A percentile compares a stretch with the other conserved stretches of the same genome.
phyloP scores from a whole-genome alignment of 2,888 invertebrate species.

The Gortyna flavago region DNA sequence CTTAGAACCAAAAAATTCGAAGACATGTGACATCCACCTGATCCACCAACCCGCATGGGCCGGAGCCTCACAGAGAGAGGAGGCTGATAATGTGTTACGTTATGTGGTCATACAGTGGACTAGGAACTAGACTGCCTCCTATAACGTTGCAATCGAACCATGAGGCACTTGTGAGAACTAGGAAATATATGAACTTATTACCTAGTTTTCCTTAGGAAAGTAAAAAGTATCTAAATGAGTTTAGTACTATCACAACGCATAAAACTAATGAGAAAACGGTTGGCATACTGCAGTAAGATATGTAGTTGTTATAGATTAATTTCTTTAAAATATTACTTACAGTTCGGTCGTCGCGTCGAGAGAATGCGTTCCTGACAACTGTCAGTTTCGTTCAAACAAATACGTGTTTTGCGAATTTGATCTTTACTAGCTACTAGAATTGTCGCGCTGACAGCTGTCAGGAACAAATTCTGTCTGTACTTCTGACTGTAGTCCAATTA shows the following conservation, averaged over 20 bases:
- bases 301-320: not conserved
- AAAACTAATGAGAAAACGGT: not conserved
- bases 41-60: not conserved
- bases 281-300: not conserved
- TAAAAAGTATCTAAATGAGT: not conserved
- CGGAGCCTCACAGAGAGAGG: not conserved
- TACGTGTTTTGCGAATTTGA: no score
- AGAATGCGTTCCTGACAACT: no score
- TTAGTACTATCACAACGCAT: not conserved
- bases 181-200: no score
- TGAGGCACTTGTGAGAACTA: not conserved
- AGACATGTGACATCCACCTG: no score
- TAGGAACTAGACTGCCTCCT: not conserved
- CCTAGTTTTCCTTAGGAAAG: not conserved
- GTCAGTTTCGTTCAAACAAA: no score
- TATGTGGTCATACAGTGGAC: not conserved
- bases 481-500: not conserved
- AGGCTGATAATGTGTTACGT: no score
- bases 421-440: no score
- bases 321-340: not conserved
- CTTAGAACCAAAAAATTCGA: no score
- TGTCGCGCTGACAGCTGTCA: not conserved
- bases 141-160: not conserved
- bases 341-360: no score
- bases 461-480: no score